These are phyloP conservation scores for Listronotus bonariensis DNA, from an alignment of 1,140 invertebrate genomes.

Conservation along the genomic window DNA sequence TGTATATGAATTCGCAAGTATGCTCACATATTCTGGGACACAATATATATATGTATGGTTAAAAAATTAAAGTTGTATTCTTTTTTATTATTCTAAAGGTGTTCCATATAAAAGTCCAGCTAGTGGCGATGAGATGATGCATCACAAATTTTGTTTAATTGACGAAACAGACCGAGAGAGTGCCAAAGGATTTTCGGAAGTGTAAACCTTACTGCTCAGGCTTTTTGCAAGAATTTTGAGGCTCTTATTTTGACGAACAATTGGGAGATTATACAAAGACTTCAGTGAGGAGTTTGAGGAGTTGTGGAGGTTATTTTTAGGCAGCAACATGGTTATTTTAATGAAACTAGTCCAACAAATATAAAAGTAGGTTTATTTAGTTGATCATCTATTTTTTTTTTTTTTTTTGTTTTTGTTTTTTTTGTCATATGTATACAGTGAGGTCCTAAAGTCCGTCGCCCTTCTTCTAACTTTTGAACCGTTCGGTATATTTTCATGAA, in stretches of 20 bases:
- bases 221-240: slow-evolving; percentile 45
- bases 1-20: no score
- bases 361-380: no score
- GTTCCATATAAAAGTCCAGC: slow-evolving; percentile 37
- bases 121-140: slow-evolving; percentile 38
- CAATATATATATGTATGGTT: neutral
- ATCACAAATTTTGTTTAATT: slow-evolving; percentile 50
- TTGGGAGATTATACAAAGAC: slow-evolving; percentile 35
- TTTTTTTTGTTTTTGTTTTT: no score
- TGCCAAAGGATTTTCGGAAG: slow-evolving; percentile 47
- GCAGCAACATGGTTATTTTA: neutral
- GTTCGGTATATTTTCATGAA: no score
- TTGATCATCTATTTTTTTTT: no score
- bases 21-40: no score
- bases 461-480: no score
- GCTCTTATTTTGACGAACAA: slow-evolving; percentile 45
- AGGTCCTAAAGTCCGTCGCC: no score
- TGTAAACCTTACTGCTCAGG: slow-evolving; percentile 47
- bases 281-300: slow-evolving; percentile 47
- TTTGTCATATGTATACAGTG: no score
- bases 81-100: slow-evolving; percentile 26
- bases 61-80: slow-evolving; percentile 2
- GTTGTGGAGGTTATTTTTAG: slow-evolving; percentile 40
- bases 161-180: slow-evolving; percentile 41
- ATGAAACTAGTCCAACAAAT: no score